Conservation (phyloP, 2,888 invertebrate species). For the Chloroclystis v-ata region DNA sequence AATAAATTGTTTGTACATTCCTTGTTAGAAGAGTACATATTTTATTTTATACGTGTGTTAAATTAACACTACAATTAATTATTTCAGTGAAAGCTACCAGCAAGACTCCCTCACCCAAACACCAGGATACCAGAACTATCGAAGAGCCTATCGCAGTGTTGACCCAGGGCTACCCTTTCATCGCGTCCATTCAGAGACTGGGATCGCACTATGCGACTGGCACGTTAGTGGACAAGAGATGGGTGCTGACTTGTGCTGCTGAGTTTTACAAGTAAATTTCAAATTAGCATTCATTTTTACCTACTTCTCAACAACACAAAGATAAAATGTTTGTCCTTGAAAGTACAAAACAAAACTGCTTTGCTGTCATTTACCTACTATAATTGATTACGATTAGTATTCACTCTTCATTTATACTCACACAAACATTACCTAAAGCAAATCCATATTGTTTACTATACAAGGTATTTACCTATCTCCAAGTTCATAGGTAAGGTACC, state of each 20-base stretch:
- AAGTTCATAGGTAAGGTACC: too few relatives aligned
- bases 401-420: too few relatives aligned
- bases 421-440: too few relatives aligned
- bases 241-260: conserved; percentile 56
- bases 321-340: background rate
- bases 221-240: conserved; percentile 50
- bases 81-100: conserved; percentile 30
- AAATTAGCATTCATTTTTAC: conserved; percentile 8
- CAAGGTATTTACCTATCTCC: too few relatives aligned
- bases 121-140: conserved; percentile 27
- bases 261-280: conserved; percentile 56
- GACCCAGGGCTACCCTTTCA: conserved; percentile 47
- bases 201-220: conserved; percentile 60
- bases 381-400: too few relatives aligned
- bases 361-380: too few relatives aligned
- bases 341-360: too few relatives aligned
- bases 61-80: too few relatives aligned
- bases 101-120: conserved; percentile 22
- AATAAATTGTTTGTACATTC: too few relatives aligned
- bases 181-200: conserved; percentile 58
- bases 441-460: too few relatives aligned
- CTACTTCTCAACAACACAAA: conserved; percentile 2
- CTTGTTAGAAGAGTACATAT: too few relatives aligned
- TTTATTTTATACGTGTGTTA: background rate
- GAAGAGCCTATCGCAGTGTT: conserved; percentile 27